Percentiles rank a stretch among this genome's conserved stretches.
Evolutionary conservation across 2,113 vertebrate species (phyloP).

Genomic region (Falco punctatus): DNA sequence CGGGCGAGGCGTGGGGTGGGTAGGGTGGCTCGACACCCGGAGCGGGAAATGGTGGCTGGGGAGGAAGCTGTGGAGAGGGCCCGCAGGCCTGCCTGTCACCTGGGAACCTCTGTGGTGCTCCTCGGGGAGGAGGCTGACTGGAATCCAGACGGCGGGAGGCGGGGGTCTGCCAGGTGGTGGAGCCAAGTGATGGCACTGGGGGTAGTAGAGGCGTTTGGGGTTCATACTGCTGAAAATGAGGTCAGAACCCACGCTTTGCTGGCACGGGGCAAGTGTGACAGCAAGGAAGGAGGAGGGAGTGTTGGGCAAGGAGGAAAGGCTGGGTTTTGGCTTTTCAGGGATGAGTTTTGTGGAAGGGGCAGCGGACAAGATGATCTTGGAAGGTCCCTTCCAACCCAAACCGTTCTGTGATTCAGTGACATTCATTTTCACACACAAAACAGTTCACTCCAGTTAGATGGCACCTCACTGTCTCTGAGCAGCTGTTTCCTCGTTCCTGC

Average conservation of each 20-base stretch:
- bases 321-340: no score
- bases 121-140: not conserved
- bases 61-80: not conserved
- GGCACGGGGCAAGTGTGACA: accelerated
- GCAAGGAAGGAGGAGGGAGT: not conserved
- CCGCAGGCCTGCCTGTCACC: accelerated
- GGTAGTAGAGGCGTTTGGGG: not conserved
- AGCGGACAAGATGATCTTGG: no score
- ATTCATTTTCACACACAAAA: accelerated
- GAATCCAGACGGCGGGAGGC: not conserved
- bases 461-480: accelerated
- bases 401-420: not conserved
- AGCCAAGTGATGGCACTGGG: not conserved
- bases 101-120: not conserved
- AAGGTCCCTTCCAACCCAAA: no score
- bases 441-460: accelerated
- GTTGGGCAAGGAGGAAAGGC: not conserved
- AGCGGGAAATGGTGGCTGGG: not conserved
- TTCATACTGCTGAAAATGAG: not conserved
- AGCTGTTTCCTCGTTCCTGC: not conserved
- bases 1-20: not conserved
- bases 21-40: accelerated
- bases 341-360: no score
- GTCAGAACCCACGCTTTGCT: not conserved
- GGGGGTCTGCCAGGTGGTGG: accelerated